A percentile compares a stretch with the other conserved stretches of the same genome.
These are phyloP conservation scores for Aix galericulata DNA, from an alignment of 2,113 vertebrate genomes.

Conservation along the genomic window DNA sequence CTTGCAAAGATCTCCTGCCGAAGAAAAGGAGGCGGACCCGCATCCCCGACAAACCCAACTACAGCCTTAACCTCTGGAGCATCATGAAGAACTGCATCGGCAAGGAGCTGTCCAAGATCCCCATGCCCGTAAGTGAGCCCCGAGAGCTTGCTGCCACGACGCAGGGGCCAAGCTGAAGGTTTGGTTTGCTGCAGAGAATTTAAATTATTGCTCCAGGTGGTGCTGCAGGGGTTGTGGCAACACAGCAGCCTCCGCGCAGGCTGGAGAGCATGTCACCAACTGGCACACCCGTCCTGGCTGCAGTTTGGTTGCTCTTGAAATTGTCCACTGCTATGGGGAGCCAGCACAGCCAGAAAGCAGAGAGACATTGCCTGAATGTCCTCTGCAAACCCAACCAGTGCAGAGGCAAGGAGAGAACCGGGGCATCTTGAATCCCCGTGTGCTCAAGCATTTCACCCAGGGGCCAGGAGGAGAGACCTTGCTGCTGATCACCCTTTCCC, in stretches of 20 bases:
- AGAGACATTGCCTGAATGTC: not conserved
- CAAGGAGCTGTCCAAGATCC: conserved; percentile 98
- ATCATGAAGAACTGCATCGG: conserved; percentile 99
- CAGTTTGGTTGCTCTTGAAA: not conserved
- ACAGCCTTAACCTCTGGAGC: conserved; percentile 99
- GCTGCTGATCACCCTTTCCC: rapidly evolving
- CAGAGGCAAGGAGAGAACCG: not conserved
- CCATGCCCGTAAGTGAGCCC: conserved; percentile 88
- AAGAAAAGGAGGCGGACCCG: conserved; percentile 83
- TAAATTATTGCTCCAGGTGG: not conserved
- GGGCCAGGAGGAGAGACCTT: not conserved
- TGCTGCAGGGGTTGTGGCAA: not conserved
- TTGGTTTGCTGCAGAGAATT: not conserved
- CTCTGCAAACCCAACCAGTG: not conserved
- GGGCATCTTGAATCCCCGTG: not conserved
- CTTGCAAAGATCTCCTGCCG: conserved; percentile 77
- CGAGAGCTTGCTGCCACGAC: not conserved
- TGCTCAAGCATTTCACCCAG: not conserved
- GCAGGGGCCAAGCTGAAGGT: rapidly evolving
- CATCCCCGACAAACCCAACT: conserved; percentile 96
- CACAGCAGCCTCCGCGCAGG: not conserved
- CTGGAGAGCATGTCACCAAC: not conserved
- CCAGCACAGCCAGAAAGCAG: not conserved
- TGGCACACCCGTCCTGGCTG: not conserved
- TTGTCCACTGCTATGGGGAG: rapidly evolving